A percentile compares a stretch with the other conserved stretches of the same genome.
Conservation (phyloP, 1,140 invertebrate species). For the Chironomus striatipennis region DNA sequence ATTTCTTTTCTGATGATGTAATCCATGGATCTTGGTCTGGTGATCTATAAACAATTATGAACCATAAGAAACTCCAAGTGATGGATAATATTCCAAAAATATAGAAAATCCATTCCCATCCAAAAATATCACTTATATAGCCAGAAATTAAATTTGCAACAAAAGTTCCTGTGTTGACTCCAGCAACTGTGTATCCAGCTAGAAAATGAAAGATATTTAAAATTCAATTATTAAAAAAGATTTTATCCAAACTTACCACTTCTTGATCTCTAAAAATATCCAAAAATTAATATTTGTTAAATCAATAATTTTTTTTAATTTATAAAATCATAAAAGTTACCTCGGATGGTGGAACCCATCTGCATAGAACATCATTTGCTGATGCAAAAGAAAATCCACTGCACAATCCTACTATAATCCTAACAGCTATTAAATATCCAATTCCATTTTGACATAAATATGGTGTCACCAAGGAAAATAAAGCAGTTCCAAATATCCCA, state of each 20-base stretch:
- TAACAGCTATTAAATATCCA: neutral
- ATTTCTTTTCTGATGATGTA: constrained; percentile 51
- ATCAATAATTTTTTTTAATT: too few species aligned
- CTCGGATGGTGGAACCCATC: neutral
- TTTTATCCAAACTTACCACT: constrained; percentile 25
- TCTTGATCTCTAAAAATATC: constrained; percentile 52
- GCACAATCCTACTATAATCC: neutral
- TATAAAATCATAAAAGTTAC: neutral
- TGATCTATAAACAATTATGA: constrained; percentile 56
- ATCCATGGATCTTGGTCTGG: constrained; percentile 67
- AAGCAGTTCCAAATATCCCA: neutral
- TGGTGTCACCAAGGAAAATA: neutral
- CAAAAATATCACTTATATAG: constrained; percentile 53
- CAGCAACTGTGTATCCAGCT: neutral
- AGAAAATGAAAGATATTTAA: too few species aligned
- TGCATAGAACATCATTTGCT: neutral
- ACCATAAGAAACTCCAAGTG: constrained; percentile 60
- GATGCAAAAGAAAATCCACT: neutral
- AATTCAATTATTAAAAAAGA: too few species aligned
- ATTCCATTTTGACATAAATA: neutral
- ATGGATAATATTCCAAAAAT: constrained; percentile 63
- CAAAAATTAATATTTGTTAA: too few species aligned
- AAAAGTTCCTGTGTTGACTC: neutral
- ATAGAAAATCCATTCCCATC: constrained; percentile 79
- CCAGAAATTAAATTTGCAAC: constrained; percentile 51